Conservation (phyloP, 1,140 invertebrate genomes). For the Xylocopa sonorina region DNA sequence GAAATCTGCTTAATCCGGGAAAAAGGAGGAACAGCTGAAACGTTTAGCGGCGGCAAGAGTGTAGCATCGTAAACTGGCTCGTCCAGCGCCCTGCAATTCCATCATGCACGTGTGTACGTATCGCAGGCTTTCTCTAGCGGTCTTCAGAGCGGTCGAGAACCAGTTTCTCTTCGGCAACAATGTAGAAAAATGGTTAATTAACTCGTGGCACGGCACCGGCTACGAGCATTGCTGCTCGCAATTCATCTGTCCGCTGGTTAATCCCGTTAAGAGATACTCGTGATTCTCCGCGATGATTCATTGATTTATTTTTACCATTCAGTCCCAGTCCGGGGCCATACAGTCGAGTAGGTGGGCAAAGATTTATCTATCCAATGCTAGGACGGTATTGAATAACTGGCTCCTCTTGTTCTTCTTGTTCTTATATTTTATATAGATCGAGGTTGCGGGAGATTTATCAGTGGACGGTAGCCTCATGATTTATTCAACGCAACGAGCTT, state of each 20-base stretch:
- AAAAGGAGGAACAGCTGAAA: too few species aligned
- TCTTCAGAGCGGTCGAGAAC: constrained; percentile 47
- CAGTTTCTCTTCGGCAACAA: constrained; percentile 30
- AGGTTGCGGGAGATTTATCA: neutral
- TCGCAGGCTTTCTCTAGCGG: constrained; percentile 49
- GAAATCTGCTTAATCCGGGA: too few species aligned
- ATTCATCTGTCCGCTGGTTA: constrained; percentile 37
- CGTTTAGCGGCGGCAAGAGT: too few species aligned
- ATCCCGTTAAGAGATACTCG: constrained; percentile 34
- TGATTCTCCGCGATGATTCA: constrained; percentile 50
- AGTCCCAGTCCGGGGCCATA: neutral
- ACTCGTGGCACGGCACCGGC: constrained; percentile 7
- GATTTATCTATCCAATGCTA: constrained; percentile 12
- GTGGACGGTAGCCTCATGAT: neutral
- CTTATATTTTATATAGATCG: neutral
- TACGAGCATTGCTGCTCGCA: neutral
- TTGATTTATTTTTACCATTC: constrained; percentile 66
- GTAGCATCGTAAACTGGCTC: too few species aligned
- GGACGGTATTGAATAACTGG: neutral
- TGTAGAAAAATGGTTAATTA: constrained; percentile 40
- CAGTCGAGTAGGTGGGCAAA: neutral
- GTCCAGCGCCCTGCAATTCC: neutral
- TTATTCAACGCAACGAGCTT: neutral
- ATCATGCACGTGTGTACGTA: constrained; percentile 34
- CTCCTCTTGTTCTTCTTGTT: neutral